Percentiles rank a stretch among this genome's conserved stretches.
These are phyloP conservation scores for Anoplophora glabripennis DNA, from an alignment of 1,140 invertebrate genomes.

Conservation along the genomic window DNA sequence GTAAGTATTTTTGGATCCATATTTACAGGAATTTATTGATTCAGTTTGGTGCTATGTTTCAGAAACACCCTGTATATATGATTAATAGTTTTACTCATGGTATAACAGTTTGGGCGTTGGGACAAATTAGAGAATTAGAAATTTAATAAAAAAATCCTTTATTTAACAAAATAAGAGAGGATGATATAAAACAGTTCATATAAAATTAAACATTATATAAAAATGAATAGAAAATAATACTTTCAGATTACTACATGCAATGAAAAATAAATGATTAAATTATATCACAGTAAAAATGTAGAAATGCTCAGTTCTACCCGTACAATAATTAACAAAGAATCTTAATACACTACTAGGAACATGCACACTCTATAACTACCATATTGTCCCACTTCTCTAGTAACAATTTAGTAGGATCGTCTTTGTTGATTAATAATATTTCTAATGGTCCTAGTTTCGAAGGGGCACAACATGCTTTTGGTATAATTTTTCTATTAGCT, in stretches of 20 bases:
- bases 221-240: conserved; percentile 31
- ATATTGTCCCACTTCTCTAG: conserved; percentile 71
- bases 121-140: too few relatives aligned
- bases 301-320: conserved; percentile 29
- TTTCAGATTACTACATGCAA: conserved; percentile 18
- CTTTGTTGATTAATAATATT: conserved; percentile 65
- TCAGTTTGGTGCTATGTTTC: too few relatives aligned
- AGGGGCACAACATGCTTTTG: conserved; percentile 70
- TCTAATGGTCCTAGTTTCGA: conserved; percentile 65
- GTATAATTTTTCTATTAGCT: conserved; percentile 41
- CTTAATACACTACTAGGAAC: conserved; percentile 54
- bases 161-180: conserved; percentile 18
- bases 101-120: too few relatives aligned
- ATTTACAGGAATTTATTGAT: too few relatives aligned
- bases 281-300: conserved; percentile 26
- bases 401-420: conserved; percentile 61
- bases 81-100: too few relatives aligned
- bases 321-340: conserved; percentile 16
- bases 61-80: too few relatives aligned
- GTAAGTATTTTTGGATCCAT: too few relatives aligned
- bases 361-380: conserved; percentile 70
- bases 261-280: conserved; percentile 21
- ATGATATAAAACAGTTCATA: conserved; percentile 19
- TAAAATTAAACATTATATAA: conserved; percentile 26
- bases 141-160: conserved; percentile 8